These are phyloP conservation scores for Holotrichia oblita DNA, from an alignment of 1,140 invertebrate genomes.

Conservation along the genomic window DNA sequence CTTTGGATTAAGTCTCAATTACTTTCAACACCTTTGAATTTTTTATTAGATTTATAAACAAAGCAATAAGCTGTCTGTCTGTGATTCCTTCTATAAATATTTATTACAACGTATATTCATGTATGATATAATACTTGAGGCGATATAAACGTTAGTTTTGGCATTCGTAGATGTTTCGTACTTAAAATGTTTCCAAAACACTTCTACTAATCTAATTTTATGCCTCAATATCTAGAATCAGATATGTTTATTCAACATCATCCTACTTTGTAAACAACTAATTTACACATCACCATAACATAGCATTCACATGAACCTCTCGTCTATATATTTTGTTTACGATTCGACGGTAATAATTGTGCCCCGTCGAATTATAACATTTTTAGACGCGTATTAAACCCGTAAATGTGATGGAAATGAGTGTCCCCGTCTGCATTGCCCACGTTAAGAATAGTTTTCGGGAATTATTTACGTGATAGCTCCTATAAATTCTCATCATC, in stretches of 20 bases:
- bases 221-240: not conserved
- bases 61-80: too few relatives aligned
- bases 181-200: slow-evolving; percentile 21
- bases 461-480: not conserved
- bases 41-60: too few relatives aligned
- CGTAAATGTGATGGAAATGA: not conserved
- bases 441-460: not conserved
- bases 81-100: too few relatives aligned
- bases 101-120: too few relatives aligned
- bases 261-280: not conserved
- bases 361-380: not conserved
- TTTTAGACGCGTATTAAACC: not conserved
- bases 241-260: slow-evolving; percentile 10
- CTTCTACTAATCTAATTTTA: slow-evolving; percentile 18
- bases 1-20: too few relatives aligned
- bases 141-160: not conserved
- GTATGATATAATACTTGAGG: too few relatives aligned
- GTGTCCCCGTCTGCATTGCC: not conserved
- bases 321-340: not conserved
- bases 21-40: too few relatives aligned
- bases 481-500: not conserved
- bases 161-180: slow-evolving; percentile 1
- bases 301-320: not conserved
- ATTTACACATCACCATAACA: not conserved
- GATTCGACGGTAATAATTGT: not conserved